Evolutionary conservation across 2,113 vertebrate genomes (phyloP), one percentile per base, ranked within the genome.

Genomic region (Prionailurus bengalensis): DNA sequence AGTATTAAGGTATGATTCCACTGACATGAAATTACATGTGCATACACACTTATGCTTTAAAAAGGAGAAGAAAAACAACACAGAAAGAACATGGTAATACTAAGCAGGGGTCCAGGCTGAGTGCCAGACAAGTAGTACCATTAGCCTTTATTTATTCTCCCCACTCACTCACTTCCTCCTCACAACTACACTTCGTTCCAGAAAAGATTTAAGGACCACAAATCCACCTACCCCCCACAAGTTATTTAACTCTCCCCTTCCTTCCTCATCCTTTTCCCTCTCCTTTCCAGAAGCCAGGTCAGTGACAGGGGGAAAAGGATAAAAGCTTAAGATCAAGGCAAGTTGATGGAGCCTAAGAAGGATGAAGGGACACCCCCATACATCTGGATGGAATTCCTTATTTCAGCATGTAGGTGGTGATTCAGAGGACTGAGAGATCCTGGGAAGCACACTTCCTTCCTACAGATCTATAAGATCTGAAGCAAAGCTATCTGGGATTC

Each of bases 121-220:
- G 51, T 65, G 73, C 39, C 71, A 92, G 33, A 12, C 27, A 94
- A 74, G 39, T 51, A 36, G 33, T 79, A 89, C 16, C 17, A 5
- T 70, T 1, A 15, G 5, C 65, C 85, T 68, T 5, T 89, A 65
- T 89, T 66, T 94, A 23, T 92, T 92, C 73, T 92, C 45, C 76
- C 76, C 53, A 76, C 48, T 78, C 61, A 76, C n/a, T 76, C 31
- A 89, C 36, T 71, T 92, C 78, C 36, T 96, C 65, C 61, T n/a
- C 63, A 91, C 55, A 94, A 9, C 51, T 79, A 94, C 5, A 82
- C n/a, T 94, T 76, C 85, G 76, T 74, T 96, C 79, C 97, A 93
- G 74, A 89, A 92, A 93, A 42, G 48, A 94, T 73, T 89, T 96
- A 92, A 96, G 27, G 68, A 78, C 10, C 73, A 82, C 39, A 92